phyloP scores from a whole-genome alignment of 2,888 invertebrate genomes.

The Myathropa florea region DNA sequence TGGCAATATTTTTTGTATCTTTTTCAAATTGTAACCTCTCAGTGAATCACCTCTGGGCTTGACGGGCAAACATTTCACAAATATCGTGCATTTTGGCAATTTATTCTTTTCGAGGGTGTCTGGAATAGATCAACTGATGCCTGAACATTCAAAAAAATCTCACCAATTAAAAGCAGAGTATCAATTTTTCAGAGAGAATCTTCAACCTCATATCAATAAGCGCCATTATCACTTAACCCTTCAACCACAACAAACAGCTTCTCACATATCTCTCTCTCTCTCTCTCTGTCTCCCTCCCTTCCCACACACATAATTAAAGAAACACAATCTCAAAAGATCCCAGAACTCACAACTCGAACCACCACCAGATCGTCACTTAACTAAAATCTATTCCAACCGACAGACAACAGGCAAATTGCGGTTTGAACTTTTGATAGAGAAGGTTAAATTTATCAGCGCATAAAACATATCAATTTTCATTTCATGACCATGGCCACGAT shows the following conservation, averaged over 20 bases:
- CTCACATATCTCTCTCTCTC: not conserved
- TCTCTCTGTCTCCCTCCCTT: not conserved
- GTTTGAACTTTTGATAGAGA: slow-evolving; percentile 19
- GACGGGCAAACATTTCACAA: not conserved
- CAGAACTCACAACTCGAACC: no score
- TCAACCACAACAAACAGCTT: not conserved
- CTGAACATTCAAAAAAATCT: no score
- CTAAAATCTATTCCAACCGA: not conserved
- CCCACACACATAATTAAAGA: not conserved
- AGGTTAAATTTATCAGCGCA: slow-evolving; percentile 9
- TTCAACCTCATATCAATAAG: not conserved
- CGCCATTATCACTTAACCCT: not conserved
- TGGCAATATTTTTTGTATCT: not conserved
- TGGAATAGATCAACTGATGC: no score
- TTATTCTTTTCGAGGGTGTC: no score
- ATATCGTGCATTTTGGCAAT: no score
- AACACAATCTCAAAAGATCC: not conserved
- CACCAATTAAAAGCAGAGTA: no score
- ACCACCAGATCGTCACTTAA: not conserved
- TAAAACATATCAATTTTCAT: not conserved
- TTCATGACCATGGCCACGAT: not conserved
- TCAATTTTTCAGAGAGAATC: not conserved
- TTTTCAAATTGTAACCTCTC: not conserved
- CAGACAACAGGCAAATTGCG: not conserved
- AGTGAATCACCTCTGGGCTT: not conserved